Base-by-base conservation (phyloP, 2,797 vertebrate species). In the Morelia viridis region DNA sequence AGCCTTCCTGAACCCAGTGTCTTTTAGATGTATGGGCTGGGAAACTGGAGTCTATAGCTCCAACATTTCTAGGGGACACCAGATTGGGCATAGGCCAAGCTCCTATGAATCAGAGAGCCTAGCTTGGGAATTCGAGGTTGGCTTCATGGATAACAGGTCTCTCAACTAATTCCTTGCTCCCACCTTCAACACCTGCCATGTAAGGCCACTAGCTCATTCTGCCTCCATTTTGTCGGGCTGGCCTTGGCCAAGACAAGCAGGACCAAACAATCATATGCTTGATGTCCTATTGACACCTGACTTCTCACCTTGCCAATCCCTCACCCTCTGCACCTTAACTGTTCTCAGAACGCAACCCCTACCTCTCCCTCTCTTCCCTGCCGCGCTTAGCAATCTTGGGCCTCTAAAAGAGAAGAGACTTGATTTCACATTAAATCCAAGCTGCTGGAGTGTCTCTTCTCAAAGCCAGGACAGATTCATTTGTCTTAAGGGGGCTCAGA, bases 401-500 rank as follows among this genome's bases (percentile, higher is more conserved):
- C 58, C 80, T 92, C 80, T 26, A 12, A 24, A 87, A 56, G 50
- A 35, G 46, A 60, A 46, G 60, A 89, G 57, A 89, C 89, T 91
- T 86, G 60, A 93, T 46, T 92, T 92, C 2, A 46, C 93, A 90
- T 94, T 88, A 92, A 95, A 87, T 46, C 94, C 71, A 89, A 65
- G 46, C 90, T 1, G 91, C 62, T 85, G 61, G 85, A 58, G 64
- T 92, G 56, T 65, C 94, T 91, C 93, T 68, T 91, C 89, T 93
- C 89, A 92, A 91, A 62, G 90, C 91, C 0, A 5, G 56, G 89
- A 95, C 91, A 13, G 93, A 94, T 85, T 85, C 62, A 89, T 94
- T 94, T 94, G 94, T 95, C 95, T 94, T 93, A 64, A 71, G 71
- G 91, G 87, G 88, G 92, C 88, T 92, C 64, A 68, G 93, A 95